These are phyloP conservation scores for Dasypogon diadema DNA, from an alignment of 2,888 invertebrate species.

Conservation along the genomic window DNA sequence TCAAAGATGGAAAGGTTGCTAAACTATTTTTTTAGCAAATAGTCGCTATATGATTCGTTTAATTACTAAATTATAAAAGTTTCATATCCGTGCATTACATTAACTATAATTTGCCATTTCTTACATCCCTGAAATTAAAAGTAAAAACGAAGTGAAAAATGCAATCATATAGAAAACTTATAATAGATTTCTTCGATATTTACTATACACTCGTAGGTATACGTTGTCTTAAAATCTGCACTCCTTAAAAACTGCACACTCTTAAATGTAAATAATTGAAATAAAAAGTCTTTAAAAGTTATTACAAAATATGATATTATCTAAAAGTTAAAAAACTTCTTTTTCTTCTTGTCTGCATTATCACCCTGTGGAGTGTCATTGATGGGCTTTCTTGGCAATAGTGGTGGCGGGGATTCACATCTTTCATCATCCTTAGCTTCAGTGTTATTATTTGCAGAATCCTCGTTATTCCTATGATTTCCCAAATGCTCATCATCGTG, in stretches of 20 bases:
- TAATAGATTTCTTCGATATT: no score
- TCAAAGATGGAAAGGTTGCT: no score
- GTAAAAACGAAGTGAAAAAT: no score
- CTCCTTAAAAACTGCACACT: conserved; percentile 15
- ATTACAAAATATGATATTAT: not conserved
- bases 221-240: not conserved
- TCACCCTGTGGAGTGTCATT: conserved; percentile 56
- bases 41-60: no score
- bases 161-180: no score
- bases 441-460: not conserved
- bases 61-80: no score
- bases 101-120: no score
- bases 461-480: not conserved
- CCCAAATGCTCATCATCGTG: not conserved
- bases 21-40: no score
- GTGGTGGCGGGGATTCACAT: conserved; percentile 60
- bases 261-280: conserved; percentile 17
- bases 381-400: conserved; percentile 60
- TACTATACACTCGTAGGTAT: no score
- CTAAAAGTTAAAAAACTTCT: conserved; percentile 60
- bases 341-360: conserved; percentile 62
- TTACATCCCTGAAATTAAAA: no score
- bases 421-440: not conserved
- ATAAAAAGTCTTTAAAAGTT: conserved; percentile 9
- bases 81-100: no score